Evolutionary conservation across 2,113 vertebrate species (phyloP), one percentile per base, ranked within the genome.

Genomic region (Malurus cyaneus): DNA sequence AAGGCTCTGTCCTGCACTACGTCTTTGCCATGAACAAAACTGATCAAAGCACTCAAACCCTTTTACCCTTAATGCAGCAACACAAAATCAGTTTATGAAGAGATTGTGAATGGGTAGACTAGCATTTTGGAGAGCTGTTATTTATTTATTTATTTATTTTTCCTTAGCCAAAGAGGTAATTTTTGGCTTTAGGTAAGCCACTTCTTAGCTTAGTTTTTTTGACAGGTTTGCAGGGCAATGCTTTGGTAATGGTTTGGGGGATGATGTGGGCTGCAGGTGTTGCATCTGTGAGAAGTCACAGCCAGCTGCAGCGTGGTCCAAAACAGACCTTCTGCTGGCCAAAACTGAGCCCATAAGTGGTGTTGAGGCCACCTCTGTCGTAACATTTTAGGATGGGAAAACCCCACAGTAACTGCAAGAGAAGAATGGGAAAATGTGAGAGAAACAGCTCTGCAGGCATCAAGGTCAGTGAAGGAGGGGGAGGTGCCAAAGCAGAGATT

Each of bases 41-140:
- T 21, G 8, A 42, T 25, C 7, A 70, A 80, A 67, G 4, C 14
- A 23, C 24, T 73, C 0, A 0, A 47, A 29, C 10, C 5, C 5
- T 42, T 3, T 44, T 59, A 23, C 28, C 8, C 26, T 62, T 62
- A 85, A 32, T 21, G 23, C 39, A 65, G 5, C 49, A 80, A 9
- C 24, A 31, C 23, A 50, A 71, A 72, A 67, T 29, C 29, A 44
- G 15, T 5, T 36, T 54, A 54, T 13, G 20, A 79, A 53, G 34
- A 62, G 32, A 57, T 12, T 67, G 8, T 69, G 42, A 5, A 9
- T 12, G 36, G 28, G 14, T 44, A 52, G 47, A 32, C 2, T 18
- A 61, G 17, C 1, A 31, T 49, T 77, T 86, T 42, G 25, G 14
- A 67, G 5, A 47, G 19, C 8, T 41, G 28, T 0, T 46, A 46